These are phyloP conservation scores for Chrysomela aeneicollis DNA, from an alignment of 2,888 invertebrate species.

Conservation along the genomic window DNA sequence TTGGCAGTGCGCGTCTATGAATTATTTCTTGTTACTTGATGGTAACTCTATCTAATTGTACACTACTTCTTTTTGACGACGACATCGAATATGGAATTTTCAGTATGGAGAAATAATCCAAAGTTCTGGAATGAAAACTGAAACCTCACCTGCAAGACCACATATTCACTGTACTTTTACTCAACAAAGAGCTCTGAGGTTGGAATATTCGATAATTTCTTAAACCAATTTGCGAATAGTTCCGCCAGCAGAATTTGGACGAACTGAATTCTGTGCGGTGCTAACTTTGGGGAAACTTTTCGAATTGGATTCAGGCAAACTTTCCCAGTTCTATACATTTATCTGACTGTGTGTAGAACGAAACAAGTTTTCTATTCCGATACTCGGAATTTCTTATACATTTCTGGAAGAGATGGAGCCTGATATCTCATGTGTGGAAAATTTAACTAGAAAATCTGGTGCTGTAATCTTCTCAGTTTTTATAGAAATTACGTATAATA, in stretches of 20 bases:
- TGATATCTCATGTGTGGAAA: too few species aligned
- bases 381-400: too few species aligned
- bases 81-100: too few species aligned
- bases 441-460: too few species aligned
- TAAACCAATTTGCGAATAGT: constrained; percentile 57
- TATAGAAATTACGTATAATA: too few species aligned
- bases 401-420: neutral
- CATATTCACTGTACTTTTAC: neutral
- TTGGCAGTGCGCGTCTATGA: too few species aligned
- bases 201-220: constrained; percentile 25
- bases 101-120: too few species aligned
- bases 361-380: neutral
- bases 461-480: too few species aligned
- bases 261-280: constrained; percentile 52
- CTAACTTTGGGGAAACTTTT: constrained; percentile 56
- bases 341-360: neutral
- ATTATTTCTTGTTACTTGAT: too few species aligned
- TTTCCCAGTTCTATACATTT: constrained; percentile 49
- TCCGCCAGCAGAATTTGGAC: constrained; percentile 53
- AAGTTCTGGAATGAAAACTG: neutral
- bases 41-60: too few species aligned
- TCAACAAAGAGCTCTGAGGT: constrained; percentile 14
- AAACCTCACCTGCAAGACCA: neutral
- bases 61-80: too few species aligned
- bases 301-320: constrained; percentile 56